These are phyloP conservation scores for Zaprionus capensis DNA, from an alignment of 1,140 invertebrate genomes.

Conservation along the genomic window DNA sequence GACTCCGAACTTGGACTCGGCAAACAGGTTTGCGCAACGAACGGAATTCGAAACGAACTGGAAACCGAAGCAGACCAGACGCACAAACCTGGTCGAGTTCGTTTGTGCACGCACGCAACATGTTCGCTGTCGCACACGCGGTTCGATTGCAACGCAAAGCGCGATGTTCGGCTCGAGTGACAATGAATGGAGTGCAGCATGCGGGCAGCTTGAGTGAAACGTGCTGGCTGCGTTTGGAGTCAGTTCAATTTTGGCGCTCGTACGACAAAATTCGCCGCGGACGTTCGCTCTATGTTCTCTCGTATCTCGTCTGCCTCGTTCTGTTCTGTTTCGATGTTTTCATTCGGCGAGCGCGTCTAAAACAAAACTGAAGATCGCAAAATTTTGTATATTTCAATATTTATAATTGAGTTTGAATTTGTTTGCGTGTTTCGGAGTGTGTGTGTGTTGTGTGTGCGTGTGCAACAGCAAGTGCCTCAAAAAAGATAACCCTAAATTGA, in stretches of 20 bases:
- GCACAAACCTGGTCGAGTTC: background rate
- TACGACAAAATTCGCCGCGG: conserved; percentile 58
- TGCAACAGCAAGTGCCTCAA: conserved; percentile 36
- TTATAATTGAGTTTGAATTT: conserved; percentile 4
- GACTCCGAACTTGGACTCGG: conserved; percentile 11
- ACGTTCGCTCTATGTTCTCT: conserved; percentile 8
- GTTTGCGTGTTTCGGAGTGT: background rate
- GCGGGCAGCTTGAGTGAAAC: conserved; percentile 64
- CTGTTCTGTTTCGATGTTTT: conserved; percentile 44
- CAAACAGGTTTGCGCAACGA: conserved; percentile 57
- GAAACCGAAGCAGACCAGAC: conserved; percentile 12
- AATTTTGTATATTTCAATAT: conserved; percentile 1
- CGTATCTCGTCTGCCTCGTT: conserved; percentile 26
- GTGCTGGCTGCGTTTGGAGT: conserved; percentile 64
- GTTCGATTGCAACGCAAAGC: conserved; percentile 31
- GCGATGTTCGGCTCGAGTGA: conserved; percentile 28
- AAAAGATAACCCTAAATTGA: conserved; percentile 9
- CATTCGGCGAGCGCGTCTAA: conserved; percentile 32
- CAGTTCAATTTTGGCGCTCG: conserved; percentile 76
- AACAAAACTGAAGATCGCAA: background rate
- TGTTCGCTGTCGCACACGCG: background rate
- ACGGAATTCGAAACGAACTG: conserved; percentile 33
- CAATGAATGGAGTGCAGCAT: conserved; percentile 9
- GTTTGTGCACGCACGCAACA: background rate
- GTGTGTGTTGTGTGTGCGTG: conserved; percentile 9